Conservation (phyloP, 2,797 vertebrate species). For the Scarus forsteni region DNA sequence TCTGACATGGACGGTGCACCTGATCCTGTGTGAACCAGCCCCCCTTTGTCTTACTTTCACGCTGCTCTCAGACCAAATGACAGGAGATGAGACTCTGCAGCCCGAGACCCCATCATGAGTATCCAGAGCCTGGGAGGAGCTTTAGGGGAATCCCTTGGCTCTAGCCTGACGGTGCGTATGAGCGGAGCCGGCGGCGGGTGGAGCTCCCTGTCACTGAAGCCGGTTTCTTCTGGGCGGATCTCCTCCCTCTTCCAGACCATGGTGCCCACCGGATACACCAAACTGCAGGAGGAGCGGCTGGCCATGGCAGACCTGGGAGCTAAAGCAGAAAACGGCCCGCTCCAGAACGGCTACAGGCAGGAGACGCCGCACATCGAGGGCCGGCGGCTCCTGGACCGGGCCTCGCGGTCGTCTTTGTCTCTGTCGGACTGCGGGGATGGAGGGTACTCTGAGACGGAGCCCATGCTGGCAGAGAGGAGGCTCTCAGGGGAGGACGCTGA, state of each 20-base stretch:
- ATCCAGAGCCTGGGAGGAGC: slow-evolving; percentile 78
- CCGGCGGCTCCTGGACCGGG: slow-evolving; percentile 74
- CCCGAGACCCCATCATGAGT: slow-evolving; percentile 75
- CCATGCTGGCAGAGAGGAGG: slow-evolving; percentile 88
- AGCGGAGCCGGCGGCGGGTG: slow-evolving; percentile 82
- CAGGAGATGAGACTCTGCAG: slow-evolving; percentile 71
- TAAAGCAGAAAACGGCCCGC: slow-evolving; percentile 80
- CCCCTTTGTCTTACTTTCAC: background rate
- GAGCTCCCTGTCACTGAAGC: slow-evolving; percentile 85
- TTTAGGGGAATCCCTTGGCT: slow-evolving; percentile 79
- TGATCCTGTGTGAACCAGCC: slow-evolving; percentile 23
- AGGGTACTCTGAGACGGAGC: slow-evolving; percentile 86
- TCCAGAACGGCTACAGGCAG: slow-evolving; percentile 83
- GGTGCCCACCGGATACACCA: slow-evolving; percentile 93
- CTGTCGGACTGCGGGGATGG: slow-evolving; percentile 85
- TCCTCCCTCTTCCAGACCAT: slow-evolving; percentile 90
- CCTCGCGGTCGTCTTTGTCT: slow-evolving; percentile 72
- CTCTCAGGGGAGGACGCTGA: slow-evolving; percentile 83
- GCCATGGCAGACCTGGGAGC: slow-evolving; percentile 87
- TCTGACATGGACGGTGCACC: slow-evolving; percentile 13
- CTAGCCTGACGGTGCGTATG: slow-evolving; percentile 80
- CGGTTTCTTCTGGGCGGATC: slow-evolving; percentile 86
- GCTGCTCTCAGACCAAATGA: slow-evolving; percentile 10
- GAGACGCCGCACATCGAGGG: slow-evolving; percentile 68
- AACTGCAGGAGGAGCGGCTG: slow-evolving; percentile 91